phyloP scores from a whole-genome alignment of 2,888 invertebrate genomes.

The Apotomis turbidana region DNA sequence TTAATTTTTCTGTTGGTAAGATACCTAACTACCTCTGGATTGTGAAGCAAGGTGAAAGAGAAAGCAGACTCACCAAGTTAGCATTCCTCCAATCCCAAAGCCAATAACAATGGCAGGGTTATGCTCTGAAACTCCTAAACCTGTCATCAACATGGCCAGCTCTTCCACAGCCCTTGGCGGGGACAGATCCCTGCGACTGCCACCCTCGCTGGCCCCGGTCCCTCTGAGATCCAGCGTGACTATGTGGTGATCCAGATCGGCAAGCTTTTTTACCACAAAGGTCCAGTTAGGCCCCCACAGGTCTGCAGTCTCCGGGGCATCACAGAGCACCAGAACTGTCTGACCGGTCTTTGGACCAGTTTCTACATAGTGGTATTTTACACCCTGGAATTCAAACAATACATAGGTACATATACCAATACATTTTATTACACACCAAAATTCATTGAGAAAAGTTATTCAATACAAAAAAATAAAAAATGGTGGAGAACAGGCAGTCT shows the following conservation, averaged over 20 bases:
- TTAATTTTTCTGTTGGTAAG: too few species aligned
- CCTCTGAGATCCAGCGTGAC: constrained; percentile 75
- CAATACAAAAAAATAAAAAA: too few species aligned
- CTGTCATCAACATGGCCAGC: constrained; percentile 63
- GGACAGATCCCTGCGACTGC: constrained; percentile 63
- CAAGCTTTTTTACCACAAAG: constrained; percentile 61
- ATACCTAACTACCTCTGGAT: background rate
- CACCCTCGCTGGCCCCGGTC: constrained; percentile 74
- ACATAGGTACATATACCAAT: background rate
- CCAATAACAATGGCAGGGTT: constrained; percentile 71
- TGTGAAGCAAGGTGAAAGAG: background rate
- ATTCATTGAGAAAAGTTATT: too few species aligned
- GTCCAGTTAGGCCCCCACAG: constrained; percentile 72
- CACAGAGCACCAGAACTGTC: constrained; percentile 69
- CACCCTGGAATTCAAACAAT: constrained; percentile 61
- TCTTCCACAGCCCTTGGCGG: constrained; percentile 74
- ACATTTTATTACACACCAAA: too few species aligned
- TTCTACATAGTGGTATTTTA: constrained; percentile 79
- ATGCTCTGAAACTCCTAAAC: constrained; percentile 66
- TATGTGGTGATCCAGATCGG: constrained; percentile 67
- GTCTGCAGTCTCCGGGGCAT: constrained; percentile 70
- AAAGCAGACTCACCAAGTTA: constrained; percentile 67
- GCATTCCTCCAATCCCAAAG: constrained; percentile 77
- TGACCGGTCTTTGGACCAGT: constrained; percentile 70
- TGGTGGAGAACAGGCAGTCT: too few species aligned